Percentiles rank a stretch among this genome's conserved stretches.
Evolutionary conservation across 2,797 vertebrate species (phyloP).

Genomic region (Periophthalmus magnuspinnatus): DNA sequence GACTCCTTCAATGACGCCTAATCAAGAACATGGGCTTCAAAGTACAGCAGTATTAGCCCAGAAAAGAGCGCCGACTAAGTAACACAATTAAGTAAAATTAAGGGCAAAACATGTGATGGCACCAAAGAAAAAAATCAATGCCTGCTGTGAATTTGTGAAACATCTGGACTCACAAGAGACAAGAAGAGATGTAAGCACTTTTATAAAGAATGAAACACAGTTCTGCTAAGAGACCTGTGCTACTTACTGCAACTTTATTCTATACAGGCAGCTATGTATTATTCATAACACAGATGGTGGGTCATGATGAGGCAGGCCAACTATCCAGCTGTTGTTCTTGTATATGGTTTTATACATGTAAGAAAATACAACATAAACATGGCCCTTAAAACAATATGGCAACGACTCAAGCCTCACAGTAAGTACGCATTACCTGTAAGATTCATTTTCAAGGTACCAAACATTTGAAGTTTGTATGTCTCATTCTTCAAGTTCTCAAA

Average conservation of each 20-base stretch:
- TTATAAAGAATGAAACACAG: constrained; percentile 18
- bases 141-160: neutral
- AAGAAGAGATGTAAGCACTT: neutral
- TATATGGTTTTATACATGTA: neutral
- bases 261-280: constrained; percentile 18
- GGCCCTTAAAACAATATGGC: neutral
- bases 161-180: neutral
- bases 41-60: neutral
- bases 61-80: neutral
- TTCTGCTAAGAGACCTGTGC: constrained; percentile 22
- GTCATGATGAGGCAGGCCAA: constrained; percentile 36
- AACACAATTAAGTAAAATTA: neutral
- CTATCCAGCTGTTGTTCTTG: neutral
- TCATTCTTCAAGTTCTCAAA: neutral
- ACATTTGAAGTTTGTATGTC: neutral
- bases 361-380: constrained; percentile 20
- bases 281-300: constrained; percentile 32
- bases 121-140: neutral
- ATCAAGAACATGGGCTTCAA: neutral
- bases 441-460: neutral
- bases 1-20: too few relatives aligned
- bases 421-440: too few relatives aligned
- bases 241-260: neutral
- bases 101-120: neutral
- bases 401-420: neutral